phyloP scores from a whole-genome alignment of 1,140 invertebrate species.

The Eubasilissa regina region DNA sequence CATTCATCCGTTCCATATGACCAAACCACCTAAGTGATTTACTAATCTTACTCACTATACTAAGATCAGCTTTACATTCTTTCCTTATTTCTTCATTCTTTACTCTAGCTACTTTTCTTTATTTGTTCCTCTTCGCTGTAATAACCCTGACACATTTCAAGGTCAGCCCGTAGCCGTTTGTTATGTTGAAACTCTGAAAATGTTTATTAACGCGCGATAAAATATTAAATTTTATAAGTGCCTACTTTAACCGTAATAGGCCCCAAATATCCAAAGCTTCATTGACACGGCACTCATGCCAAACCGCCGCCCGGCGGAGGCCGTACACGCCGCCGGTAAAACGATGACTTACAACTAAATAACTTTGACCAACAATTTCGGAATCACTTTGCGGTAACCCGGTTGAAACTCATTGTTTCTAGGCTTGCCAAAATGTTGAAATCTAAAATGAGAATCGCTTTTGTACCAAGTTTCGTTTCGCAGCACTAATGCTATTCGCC shows the following conservation, averaged over 20 bases:
- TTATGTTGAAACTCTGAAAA: too few species aligned
- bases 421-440: slow-evolving; percentile 21
- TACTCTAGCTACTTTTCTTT: too few species aligned
- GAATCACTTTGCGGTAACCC: slow-evolving; percentile 24
- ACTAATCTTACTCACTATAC: too few species aligned
- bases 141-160: too few species aligned
- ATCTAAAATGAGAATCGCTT: slow-evolving; percentile 17
- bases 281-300: slow-evolving; percentile 3
- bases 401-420: slow-evolving; percentile 29
- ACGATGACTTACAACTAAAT: slow-evolving; percentile 26
- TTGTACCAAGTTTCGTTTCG: slow-evolving; percentile 13
- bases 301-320: slow-evolving; percentile 19
- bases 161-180: too few species aligned
- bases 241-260: background rate
- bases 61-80: too few species aligned
- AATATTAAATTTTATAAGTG: background rate
- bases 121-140: too few species aligned
- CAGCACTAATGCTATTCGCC: background rate
- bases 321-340: background rate
- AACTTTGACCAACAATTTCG: slow-evolving; percentile 9
- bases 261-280: slow-evolving; percentile 2
- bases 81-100: too few species aligned
- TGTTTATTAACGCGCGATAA: background rate
- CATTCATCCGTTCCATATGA: too few species aligned
- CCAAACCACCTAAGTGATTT: too few species aligned